Evolutionary conservation across 2,797 vertebrate genomes (phyloP), one percentile per base, ranked within the genome.

Genomic region (Staurois parvus): DNA sequence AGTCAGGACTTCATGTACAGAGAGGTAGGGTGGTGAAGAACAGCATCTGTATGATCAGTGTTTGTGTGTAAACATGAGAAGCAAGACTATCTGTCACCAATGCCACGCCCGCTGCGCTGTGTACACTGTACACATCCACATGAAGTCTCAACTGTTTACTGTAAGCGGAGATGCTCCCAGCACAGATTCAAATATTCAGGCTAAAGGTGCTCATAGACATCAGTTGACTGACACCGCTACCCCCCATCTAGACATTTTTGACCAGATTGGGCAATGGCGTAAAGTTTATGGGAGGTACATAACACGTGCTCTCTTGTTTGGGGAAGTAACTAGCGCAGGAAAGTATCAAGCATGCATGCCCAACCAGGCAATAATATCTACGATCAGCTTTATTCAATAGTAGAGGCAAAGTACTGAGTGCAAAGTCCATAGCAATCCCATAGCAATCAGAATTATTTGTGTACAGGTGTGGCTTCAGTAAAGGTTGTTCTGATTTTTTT

Each of bases 41-140:
- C 59, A 64, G 24, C 59, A 52, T 52, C 48, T 52, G 52, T 52
- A 17, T 59, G 52, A 24, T 66, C 64, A 19, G 2, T 66, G 12
- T 66, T 66, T 66, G 64, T 66, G 26, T 66, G 64, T 66, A 66
- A 66, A 66, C 64, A 66, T 66, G 64, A 29, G 9, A 26, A 29
- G 12, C n/a, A 4, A 66, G n/a, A 66, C n/a, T 66, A 24, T 66
- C 52, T 66, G 64, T 66, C 26, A 26, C 10, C 26, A 66, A 19
- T 2, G 29, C 64, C 64, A 66, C 64, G 28, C 64, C 64, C 12
- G 64, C 64, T 4, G n/a, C 6, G 64, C 10, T 66, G 64, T 66
- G 17, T 66, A 66, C 26, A 66, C n/a, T 66, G 64, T 66, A 66
- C 64, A 66, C 64, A 66, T 26, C 64, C 15, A 28, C 26, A 29